Conservation (phyloP, 1,140 invertebrate species). For the Octopus bimaculoides region DNA sequence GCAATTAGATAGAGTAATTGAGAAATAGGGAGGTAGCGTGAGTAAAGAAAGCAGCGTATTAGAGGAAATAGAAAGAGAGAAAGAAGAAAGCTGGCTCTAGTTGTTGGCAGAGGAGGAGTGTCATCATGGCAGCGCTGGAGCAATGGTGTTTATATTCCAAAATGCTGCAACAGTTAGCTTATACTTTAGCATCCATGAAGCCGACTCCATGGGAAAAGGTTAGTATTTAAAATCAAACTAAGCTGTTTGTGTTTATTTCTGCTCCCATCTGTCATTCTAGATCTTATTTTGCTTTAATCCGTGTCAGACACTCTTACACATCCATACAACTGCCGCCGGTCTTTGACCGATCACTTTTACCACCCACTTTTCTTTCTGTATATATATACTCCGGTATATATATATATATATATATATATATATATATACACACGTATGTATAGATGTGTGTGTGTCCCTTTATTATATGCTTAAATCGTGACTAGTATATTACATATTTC, state of each 20-base stretch:
- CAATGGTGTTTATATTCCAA: slow-evolving; percentile 73
- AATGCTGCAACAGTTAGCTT: slow-evolving; percentile 83
- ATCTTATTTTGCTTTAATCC: no score
- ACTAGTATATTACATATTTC: no score
- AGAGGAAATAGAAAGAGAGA: background rate
- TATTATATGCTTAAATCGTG: background rate
- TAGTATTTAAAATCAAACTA: background rate
- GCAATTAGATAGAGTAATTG: background rate
- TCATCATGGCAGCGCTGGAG: slow-evolving; percentile 22
- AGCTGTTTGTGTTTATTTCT: no score
- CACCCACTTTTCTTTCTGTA: background rate
- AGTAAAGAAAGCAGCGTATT: background rate
- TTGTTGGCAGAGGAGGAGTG: slow-evolving; percentile 2
- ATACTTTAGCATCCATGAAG: slow-evolving; percentile 79
- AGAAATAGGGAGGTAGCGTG: background rate
- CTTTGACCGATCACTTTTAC: background rate
- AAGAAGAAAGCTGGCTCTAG: slow-evolving; percentile 43
- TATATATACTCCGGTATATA: background rate
- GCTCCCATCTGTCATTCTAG: no score
- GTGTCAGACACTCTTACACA: no score
- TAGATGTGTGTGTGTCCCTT: background rate
- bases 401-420: background rate
- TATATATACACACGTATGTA: background rate
- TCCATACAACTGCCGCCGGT: no score
- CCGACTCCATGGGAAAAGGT: slow-evolving; percentile 89